These are phyloP conservation scores for Chlamydotis undulata DNA, from an alignment of 2,113 vertebrate genomes.

Conservation along the genomic window DNA sequence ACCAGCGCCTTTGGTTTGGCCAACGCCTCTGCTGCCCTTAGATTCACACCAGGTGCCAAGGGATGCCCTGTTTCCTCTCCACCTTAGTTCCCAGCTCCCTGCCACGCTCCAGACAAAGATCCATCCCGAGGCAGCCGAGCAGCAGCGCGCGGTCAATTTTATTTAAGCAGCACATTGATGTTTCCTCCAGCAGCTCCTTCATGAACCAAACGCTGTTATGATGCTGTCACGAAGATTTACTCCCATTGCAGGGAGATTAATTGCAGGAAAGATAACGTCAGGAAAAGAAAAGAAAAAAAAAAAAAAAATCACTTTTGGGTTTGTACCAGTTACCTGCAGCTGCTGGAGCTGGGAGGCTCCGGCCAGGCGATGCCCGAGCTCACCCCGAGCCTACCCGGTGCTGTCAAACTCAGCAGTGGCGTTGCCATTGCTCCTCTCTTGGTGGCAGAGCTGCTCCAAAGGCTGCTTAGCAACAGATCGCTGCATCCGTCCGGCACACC, in stretches of 20 bases:
- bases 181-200: slow-evolving; percentile 47
- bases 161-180: not conserved
- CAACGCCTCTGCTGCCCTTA: not conserved
- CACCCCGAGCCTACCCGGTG: not conserved
- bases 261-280: not conserved
- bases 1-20: fast-evolving
- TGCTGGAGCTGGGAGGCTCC: not conserved
- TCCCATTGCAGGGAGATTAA: not conserved
- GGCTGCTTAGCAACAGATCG: slow-evolving; percentile 29
- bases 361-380: not conserved
- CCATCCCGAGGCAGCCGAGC: slow-evolving; percentile 15
- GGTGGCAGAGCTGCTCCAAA: not conserved
- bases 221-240: not conserved
- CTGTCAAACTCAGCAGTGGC: not conserved
- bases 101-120: slow-evolving; percentile 21
- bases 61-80: not conserved
- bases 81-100: slow-evolving; percentile 44
- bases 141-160: not conserved
- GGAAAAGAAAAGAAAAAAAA: not conserved
- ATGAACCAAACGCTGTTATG: not conserved
- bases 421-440: not conserved
- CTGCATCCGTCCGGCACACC: not conserved
- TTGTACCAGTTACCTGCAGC: not conserved
- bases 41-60: not conserved
- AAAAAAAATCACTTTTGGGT: not conserved